A percentile compares a stretch with the other conserved stretches of the same genome.
These are phyloP conservation scores for Clarias pachynema DNA, from an alignment of 2,797 vertebrate genomes.

Conservation along the genomic window DNA sequence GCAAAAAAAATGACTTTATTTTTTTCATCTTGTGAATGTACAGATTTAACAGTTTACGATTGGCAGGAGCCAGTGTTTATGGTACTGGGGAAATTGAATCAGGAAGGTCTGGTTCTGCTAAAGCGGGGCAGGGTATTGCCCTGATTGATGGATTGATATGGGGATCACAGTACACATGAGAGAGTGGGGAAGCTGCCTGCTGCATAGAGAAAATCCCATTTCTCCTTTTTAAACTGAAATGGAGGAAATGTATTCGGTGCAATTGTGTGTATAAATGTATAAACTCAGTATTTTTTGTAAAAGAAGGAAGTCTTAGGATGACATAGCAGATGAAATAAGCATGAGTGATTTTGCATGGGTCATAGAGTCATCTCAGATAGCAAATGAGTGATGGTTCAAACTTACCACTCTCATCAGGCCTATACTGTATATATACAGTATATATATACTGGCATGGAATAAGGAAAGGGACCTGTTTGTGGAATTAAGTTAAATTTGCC, in stretches of 20 bases:
- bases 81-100: constrained; percentile 45
- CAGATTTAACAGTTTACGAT: constrained; percentile 11
- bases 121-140: constrained; percentile 46
- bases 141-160: constrained; percentile 53
- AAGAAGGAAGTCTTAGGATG: neutral
- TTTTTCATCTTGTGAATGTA: neutral
- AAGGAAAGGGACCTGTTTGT: neutral
- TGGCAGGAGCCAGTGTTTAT: constrained; percentile 43
- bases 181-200: constrained; percentile 37
- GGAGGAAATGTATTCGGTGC: constrained; percentile 23
- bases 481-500: neutral
- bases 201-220: constrained; percentile 40
- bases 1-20: neutral
- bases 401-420: constrained; percentile 1
- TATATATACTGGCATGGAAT: neutral
- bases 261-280: constrained; percentile 3
- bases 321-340: neutral
- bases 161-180: constrained; percentile 46
- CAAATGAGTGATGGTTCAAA: neutral
- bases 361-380: constrained; percentile 16
- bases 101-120: constrained; percentile 44
- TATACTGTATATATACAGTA: neutral
- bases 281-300: constrained; percentile 10
- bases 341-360: neutral
- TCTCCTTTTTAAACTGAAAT: constrained; percentile 27